Evolutionary conservation across 2,888 invertebrate genomes (phyloP).

Genomic region (Schizotus pectinicornis): DNA sequence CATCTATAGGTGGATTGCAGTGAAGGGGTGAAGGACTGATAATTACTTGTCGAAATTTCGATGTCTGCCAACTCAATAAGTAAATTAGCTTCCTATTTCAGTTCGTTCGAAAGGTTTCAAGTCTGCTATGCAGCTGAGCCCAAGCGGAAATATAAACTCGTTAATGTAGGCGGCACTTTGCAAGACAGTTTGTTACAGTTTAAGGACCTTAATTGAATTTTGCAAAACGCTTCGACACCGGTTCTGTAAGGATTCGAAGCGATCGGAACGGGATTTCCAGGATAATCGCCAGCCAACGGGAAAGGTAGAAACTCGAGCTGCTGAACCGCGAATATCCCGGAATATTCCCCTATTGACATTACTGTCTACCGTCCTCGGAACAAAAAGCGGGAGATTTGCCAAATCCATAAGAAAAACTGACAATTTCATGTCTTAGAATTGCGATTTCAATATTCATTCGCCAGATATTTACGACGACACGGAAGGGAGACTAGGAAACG

Average conservation of each 20-base stretch:
- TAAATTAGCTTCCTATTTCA: slow-evolving; percentile 11
- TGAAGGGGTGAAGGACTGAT: no score
- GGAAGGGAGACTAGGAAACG: background rate
- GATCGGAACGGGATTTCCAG: slow-evolving; percentile 29
- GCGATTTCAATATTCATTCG: background rate
- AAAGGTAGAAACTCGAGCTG: slow-evolving; percentile 26
- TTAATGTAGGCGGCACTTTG: slow-evolving; percentile 3
- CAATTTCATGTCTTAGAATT: slow-evolving; percentile 14
- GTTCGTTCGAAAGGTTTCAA: background rate
- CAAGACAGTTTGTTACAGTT: slow-evolving; percentile 15
- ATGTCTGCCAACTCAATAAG: background rate
- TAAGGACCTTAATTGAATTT: slow-evolving; percentile 23
- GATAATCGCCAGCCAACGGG: slow-evolving; percentile 31
- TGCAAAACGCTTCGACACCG: slow-evolving; percentile 22
- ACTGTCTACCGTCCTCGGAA: slow-evolving; percentile 17
- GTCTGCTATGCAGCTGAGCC: background rate
- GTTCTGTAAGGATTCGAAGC: slow-evolving; percentile 26
- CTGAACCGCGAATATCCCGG: slow-evolving; percentile 28
- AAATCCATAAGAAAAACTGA: slow-evolving; percentile 26
- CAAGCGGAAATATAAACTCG: slow-evolving; percentile 13
- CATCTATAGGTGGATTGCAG: no score
- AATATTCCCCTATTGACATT: slow-evolving; percentile 33
- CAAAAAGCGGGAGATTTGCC: slow-evolving; percentile 9
- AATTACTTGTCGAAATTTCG: no score
- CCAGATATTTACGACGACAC: background rate